phyloP scores from a whole-genome alignment of 2,888 invertebrate genomes.

The Odontothrips loti region DNA sequence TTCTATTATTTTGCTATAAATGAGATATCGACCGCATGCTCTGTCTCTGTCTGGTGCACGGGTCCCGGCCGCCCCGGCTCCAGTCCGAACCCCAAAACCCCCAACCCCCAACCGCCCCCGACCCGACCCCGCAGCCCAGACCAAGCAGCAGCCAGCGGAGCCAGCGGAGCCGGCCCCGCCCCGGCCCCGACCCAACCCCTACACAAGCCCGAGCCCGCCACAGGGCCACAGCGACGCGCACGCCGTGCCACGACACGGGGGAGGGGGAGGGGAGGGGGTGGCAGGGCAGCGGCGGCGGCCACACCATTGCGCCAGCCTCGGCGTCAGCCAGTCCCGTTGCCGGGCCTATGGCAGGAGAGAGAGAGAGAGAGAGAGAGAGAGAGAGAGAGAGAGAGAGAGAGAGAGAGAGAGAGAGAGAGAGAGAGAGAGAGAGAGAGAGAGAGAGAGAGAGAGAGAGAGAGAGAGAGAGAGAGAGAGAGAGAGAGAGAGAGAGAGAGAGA shows the following conservation, averaged over 20 bases:
- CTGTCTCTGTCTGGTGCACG: conserved; percentile 17
- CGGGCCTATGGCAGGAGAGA: too few relatives aligned
- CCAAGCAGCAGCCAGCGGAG: too few relatives aligned
- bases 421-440: too few relatives aligned
- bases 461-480: too few relatives aligned
- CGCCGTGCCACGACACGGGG: background rate
- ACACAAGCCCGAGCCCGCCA: background rate
- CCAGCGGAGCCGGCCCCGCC: background rate
- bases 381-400: too few relatives aligned
- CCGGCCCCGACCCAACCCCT: background rate
- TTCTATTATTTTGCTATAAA: conserved; percentile 46
- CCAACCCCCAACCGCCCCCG: background rate
- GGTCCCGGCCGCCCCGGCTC: background rate
- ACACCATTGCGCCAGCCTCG: too few relatives aligned
- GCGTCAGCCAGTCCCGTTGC: too few relatives aligned
- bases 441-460: too few relatives aligned
- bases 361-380: too few relatives aligned
- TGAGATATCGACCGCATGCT: conserved; percentile 44
- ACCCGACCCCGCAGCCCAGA: background rate
- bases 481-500: too few relatives aligned
- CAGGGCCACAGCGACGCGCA: background rate
- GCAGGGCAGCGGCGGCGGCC: background rate
- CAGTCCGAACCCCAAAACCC: background rate
- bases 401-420: too few relatives aligned
- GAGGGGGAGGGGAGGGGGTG: background rate